These are phyloP conservation scores for Stegana nigrithorax DNA, from an alignment of 2,888 invertebrate genomes.

Conservation along the genomic window DNA sequence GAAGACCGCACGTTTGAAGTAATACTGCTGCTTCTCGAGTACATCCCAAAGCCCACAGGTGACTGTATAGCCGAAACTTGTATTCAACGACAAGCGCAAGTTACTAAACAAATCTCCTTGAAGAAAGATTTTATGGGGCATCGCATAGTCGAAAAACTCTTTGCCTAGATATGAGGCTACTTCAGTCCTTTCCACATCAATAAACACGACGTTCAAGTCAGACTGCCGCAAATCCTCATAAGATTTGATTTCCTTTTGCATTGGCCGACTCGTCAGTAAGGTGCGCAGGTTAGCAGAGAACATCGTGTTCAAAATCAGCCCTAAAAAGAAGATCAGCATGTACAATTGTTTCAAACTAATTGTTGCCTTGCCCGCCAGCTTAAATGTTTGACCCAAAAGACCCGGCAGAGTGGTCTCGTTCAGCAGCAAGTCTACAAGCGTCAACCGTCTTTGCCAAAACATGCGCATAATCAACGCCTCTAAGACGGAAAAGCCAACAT, in stretches of 20 bases:
- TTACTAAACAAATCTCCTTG: not conserved
- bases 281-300: slow-evolving; percentile 23
- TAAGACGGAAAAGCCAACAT: not conserved
- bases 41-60: slow-evolving; percentile 17
- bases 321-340: slow-evolving; percentile 19
- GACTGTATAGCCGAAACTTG: slow-evolving; percentile 16
- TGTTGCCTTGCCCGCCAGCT: not conserved
- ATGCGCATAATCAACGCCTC: not conserved
- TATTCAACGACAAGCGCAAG: slow-evolving; percentile 10
- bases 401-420: not conserved
- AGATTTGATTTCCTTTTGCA: slow-evolving; percentile 13
- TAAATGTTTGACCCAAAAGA: not conserved
- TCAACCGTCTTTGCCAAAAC: not conserved
- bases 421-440: not conserved
- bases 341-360: slow-evolving; percentile 23
- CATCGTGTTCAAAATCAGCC: slow-evolving; percentile 21
- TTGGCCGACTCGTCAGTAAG: slow-evolving; percentile 24
- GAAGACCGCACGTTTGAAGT: slow-evolving; percentile 23
- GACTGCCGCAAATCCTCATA: not conserved
- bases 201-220: not conserved
- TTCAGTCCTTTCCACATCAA: not conserved
- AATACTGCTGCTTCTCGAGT: slow-evolving; percentile 17
- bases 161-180: not conserved
- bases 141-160: not conserved
- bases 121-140: not conserved